A percentile compares a stretch with the other conserved stretches of the same genome.
These are phyloP conservation scores for Oxystoma pomonae DNA, from an alignment of 2,888 invertebrate genomes.

Conservation along the genomic window DNA sequence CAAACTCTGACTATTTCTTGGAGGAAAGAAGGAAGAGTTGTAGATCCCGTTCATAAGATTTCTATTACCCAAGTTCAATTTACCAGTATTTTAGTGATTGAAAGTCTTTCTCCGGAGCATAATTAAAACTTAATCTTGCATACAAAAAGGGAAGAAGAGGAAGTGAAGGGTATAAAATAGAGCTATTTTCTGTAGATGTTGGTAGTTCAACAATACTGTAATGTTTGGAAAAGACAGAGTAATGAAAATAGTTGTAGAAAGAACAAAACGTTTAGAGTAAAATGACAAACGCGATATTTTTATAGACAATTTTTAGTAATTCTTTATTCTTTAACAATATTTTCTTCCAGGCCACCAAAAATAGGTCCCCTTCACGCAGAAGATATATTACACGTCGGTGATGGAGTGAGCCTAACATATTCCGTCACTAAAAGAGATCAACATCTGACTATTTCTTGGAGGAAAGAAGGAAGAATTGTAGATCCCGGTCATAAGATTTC, in stretches of 20 bases:
- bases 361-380: slow-evolving; percentile 70
- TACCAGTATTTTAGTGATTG: neutral
- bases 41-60: slow-evolving; percentile 32
- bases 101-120: neutral
- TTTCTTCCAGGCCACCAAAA: slow-evolving; percentile 63
- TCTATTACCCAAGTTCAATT: neutral
- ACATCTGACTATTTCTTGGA: slow-evolving; percentile 72
- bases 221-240: too few species aligned
- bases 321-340: too few species aligned
- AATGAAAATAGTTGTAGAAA: too few species aligned
- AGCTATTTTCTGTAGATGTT: slow-evolving; percentile 55
- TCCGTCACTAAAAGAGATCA: slow-evolving; percentile 72
- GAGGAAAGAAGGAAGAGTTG: slow-evolving; percentile 50
- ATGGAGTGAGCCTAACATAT: slow-evolving; percentile 69
- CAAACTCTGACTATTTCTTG: neutral
- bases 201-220: too few species aligned
- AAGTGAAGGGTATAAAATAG: too few species aligned
- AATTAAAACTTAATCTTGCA: neutral
- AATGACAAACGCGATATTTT: too few species aligned
- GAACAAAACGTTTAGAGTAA: too few species aligned
- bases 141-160: too few species aligned
- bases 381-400: slow-evolving; percentile 66
- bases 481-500: slow-evolving; percentile 59
- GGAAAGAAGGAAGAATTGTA: slow-evolving; percentile 66
- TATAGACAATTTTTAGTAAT: too few species aligned